phyloP scores from a whole-genome alignment of 2,113 vertebrate genomes.

The Malaclemys terrapin region DNA sequence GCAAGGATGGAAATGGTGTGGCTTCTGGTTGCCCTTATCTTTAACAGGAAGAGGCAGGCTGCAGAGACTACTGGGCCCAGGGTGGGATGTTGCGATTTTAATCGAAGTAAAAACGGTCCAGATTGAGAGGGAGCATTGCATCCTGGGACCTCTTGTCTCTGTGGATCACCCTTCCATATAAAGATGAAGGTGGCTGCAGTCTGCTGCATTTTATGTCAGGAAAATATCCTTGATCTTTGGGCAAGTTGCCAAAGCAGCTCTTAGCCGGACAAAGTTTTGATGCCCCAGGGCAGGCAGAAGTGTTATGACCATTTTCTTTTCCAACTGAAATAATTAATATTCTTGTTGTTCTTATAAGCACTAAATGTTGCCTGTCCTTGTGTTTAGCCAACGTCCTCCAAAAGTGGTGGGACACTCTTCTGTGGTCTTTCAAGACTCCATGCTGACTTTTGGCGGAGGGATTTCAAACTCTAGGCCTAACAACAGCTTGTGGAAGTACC shows the following conservation, averaged over 20 bases:
- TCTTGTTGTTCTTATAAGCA: neutral
- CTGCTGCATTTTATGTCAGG: neutral
- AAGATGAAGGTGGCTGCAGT: neutral
- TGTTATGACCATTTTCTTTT: neutral
- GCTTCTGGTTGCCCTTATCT: neutral
- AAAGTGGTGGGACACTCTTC: slow-evolving; percentile 86
- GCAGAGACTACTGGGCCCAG: neutral
- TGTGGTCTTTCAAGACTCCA: slow-evolving; percentile 80
- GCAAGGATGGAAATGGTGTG: neutral
- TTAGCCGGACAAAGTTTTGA: neutral
- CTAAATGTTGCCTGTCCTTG: slow-evolving; percentile 44
- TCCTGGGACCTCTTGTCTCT: neutral
- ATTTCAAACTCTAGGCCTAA: slow-evolving; percentile 73
- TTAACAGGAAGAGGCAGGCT: neutral
- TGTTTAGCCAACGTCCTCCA: slow-evolving; percentile 84
- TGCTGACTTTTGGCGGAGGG: slow-evolving; percentile 89
- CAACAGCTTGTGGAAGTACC: slow-evolving; percentile 84
- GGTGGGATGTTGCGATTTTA: neutral
- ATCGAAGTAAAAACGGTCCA: neutral
- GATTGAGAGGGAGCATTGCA: neutral
- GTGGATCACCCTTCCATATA: neutral
- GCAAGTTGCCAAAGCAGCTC: neutral
- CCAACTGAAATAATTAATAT: neutral
- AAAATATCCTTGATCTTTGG: neutral
- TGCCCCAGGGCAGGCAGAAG: neutral